Conservation (phyloP, 2,113 vertebrate genomes). For the Podarcis muralis region DNA sequence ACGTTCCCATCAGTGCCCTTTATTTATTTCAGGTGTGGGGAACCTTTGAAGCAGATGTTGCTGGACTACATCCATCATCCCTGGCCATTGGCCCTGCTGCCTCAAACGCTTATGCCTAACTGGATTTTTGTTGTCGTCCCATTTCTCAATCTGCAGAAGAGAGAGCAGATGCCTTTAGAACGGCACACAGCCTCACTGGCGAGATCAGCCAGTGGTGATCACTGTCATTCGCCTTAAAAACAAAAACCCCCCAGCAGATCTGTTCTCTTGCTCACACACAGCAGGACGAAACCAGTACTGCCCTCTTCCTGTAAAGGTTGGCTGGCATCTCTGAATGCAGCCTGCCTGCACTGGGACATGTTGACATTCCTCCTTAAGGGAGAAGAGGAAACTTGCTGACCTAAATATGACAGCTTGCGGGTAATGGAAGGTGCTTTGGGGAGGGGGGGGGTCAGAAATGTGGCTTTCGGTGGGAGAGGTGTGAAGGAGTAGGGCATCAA, state of each 20-base stretch:
- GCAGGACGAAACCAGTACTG: background rate
- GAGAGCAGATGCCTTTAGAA: background rate
- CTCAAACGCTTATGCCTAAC: background rate
- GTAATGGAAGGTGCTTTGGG: background rate
- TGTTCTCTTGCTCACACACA: background rate
- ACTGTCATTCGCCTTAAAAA: background rate
- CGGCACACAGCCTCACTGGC: too few species aligned
- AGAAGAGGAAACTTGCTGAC: background rate
- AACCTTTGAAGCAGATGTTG: too few species aligned
- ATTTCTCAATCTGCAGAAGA: background rate
- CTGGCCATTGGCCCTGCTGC: too few species aligned
- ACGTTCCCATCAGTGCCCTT: background rate
- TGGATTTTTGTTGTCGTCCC: background rate
- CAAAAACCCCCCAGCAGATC: background rate
- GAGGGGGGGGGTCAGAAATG: background rate
- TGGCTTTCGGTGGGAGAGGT: background rate
- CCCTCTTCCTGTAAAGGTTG: constrained; percentile 10
- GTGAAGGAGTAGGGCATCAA: background rate
- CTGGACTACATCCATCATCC: too few species aligned
- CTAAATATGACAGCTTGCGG: constrained; percentile 21
- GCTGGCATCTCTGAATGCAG: background rate
- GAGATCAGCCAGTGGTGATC: background rate
- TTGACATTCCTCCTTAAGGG: background rate
- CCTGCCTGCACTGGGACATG: background rate
- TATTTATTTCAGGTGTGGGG: too few species aligned